Evolutionary conservation across 2,113 vertebrate species (phyloP).

Genomic region (Gallinago undulata): DNA sequence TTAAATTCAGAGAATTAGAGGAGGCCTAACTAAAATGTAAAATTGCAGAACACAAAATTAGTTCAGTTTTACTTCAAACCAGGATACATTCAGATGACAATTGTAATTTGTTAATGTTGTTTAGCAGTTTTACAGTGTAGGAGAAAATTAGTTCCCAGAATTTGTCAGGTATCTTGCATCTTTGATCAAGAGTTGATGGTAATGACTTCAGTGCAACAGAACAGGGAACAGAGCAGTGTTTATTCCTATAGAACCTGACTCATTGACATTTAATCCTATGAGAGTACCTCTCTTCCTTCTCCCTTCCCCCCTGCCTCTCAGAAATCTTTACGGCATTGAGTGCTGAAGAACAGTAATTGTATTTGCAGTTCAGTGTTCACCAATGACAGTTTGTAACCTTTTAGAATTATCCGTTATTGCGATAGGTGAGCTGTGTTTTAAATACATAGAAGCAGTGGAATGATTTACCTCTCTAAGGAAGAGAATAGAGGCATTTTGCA

Average conservation of each 20-base stretch:
- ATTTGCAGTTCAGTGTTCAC: not conserved
- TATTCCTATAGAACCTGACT: not conserved
- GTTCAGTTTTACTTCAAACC: no score
- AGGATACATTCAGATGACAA: not conserved
- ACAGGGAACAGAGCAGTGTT: not conserved
- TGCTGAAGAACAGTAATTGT: not conserved
- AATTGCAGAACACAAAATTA: no score
- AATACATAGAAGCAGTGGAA: not conserved
- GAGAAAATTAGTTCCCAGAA: not conserved
- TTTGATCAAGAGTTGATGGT: not conserved
- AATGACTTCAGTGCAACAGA: not conserved
- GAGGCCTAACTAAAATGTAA: no score
- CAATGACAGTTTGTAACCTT: not conserved
- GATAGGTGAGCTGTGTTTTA: not conserved
- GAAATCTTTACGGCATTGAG: not conserved
- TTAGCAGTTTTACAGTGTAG: not conserved
- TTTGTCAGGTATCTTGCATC: not conserved
- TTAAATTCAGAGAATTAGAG: no score
- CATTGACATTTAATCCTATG: not conserved
- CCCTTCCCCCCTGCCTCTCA: accelerated
- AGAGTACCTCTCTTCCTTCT: not conserved
- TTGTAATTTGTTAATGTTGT: not conserved
- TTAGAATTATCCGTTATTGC: not conserved
- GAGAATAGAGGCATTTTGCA: not conserved
- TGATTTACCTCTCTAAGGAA: not conserved